phyloP scores from a whole-genome alignment of 2,888 invertebrate species.

The Pseudolycoriella hygida region DNA sequence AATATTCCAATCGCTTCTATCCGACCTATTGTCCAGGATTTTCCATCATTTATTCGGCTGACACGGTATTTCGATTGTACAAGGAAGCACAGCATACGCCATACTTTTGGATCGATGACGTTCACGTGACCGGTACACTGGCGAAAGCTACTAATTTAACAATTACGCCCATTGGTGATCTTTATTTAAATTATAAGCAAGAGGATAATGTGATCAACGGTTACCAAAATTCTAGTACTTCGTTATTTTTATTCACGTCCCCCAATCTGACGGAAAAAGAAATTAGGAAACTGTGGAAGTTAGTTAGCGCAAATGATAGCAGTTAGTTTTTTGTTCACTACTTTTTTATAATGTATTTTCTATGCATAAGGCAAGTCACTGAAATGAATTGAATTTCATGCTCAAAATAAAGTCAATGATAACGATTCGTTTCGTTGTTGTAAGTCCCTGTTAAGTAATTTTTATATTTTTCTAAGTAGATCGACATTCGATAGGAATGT shows the following conservation, averaged over 20 bases:
- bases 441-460: no score
- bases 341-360: no score
- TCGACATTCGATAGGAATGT: no score
- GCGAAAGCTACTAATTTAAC: constrained; percentile 33
- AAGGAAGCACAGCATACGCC: constrained; percentile 38
- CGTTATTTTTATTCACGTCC: constrained; percentile 22
- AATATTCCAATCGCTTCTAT: constrained; percentile 44
- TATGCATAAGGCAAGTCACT: no score
- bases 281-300: constrained; percentile 29
- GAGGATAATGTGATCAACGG: constrained; percentile 4
- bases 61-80: constrained; percentile 38
- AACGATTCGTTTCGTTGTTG: no score
- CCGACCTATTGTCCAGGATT: constrained; percentile 63
- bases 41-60: constrained; percentile 47
- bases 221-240: background rate
- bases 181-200: constrained; percentile 3
- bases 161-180: constrained; percentile 22
- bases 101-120: constrained; percentile 76
- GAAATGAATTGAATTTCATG: no score
- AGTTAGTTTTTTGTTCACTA: no score
- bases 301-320: constrained; percentile 13
- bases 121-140: constrained; percentile 54
- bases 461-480: no score
- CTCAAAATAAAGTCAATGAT: no score
- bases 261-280: constrained; percentile 27